Evolutionary conservation across 2,113 vertebrate species (phyloP), one percentile per base, ranked within the genome.

Genomic region (Amphiprion percula): DNA sequence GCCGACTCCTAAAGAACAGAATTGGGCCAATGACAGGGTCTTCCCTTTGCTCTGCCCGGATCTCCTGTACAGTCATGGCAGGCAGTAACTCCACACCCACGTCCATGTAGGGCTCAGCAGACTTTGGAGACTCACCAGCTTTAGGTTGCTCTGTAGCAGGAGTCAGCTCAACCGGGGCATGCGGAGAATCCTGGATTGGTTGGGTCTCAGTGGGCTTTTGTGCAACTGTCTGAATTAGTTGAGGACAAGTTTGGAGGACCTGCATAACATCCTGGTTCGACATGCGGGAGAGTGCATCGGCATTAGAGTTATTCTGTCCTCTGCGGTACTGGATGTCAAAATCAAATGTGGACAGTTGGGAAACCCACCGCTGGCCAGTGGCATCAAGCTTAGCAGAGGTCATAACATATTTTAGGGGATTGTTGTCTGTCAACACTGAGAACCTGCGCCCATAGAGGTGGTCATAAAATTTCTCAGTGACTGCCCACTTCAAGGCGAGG

Each of bases 11-110:
- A 1, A 3, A 71, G 16, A 59, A 16, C 53, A 69, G 5, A 16
- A 79, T 30, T 0, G 44, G 46, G 16, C 33, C 54, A 9, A 76
- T 71, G 0, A 61, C 66, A n/a, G 49, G 39, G 1, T 80, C 77
- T 1, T 5, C 54, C 12, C 60, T 70, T 46, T 79, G 70, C 0
- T 0, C 56, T 7, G 37, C 49, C 8, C 59, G 33, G 2, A 79
- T 33, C 53, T 74, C 74, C n/a, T 83, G 63, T 9, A 3, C 77
- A 33, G 55, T 77, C 62, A 73, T 47, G 26, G 52, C n/a, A 17
- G 49, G 55, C 0, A 74, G 41, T 4, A 24, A 46, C 12, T 74
- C 66, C 4, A 1, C 60, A 15, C 79, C 67, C 30, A 63, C 21
- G 2, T 26, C 58, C 0, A 21, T 1, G 0, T 64, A 70, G 19